Percentiles rank a stretch among this genome's conserved stretches.
Conservation (phyloP, 2,888 invertebrate species). For the Drosophila kambysellisi region DNA sequence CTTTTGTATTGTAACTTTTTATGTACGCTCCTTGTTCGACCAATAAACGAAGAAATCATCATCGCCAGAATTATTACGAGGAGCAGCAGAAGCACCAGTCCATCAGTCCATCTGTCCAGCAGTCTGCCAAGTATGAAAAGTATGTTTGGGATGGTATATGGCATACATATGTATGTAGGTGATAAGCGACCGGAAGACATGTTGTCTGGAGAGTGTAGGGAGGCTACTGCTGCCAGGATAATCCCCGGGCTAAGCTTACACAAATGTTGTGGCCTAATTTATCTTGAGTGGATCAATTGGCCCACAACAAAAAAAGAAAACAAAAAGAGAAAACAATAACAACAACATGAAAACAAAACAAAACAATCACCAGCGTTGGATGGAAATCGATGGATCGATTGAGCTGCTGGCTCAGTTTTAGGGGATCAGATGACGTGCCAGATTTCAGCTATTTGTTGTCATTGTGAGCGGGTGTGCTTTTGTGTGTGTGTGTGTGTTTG, state of each 20-base stretch:
- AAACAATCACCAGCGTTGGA: background rate
- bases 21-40: constrained; percentile 35
- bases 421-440: constrained; percentile 47
- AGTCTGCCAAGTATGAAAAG: background rate
- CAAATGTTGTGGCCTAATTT: constrained; percentile 80
- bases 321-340: constrained; percentile 18
- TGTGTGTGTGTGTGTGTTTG: constrained; percentile 35
- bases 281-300: constrained; percentile 82
- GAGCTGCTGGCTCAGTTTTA: constrained; percentile 26
- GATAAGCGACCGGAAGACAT: constrained; percentile 55
- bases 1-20: constrained; percentile 71
- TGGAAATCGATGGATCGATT: constrained; percentile 28
- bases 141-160: too few species aligned
- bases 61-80: constrained; percentile 25
- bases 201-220: constrained; percentile 30
- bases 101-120: background rate
- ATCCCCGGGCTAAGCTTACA: constrained; percentile 59
- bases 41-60: constrained; percentile 42
- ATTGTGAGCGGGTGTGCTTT: constrained; percentile 74
- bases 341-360: constrained; percentile 28
- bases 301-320: constrained; percentile 37
- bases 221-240: constrained; percentile 26
- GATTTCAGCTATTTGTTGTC: constrained; percentile 23
- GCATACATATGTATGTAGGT: constrained; percentile 10
- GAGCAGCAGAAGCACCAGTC: background rate